A percentile compares a stretch with the other conserved stretches of the same genome.
Evolutionary conservation across 1,140 invertebrate species (phyloP).

Genomic region (Euschistus heros): DNA sequence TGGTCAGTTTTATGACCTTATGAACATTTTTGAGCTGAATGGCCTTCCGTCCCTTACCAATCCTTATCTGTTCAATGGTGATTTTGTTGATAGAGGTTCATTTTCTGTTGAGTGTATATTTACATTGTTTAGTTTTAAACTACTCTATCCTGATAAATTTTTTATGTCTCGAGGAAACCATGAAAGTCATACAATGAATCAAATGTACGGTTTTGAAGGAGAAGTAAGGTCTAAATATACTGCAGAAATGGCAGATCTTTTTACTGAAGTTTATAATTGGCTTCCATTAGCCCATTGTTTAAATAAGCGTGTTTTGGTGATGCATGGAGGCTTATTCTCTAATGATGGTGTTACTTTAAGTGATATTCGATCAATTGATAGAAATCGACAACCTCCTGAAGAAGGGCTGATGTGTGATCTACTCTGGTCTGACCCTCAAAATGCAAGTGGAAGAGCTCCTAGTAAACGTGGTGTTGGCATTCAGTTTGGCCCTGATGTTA

Average conservation of each 20-base stretch:
- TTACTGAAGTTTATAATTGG: constrained; percentile 98
- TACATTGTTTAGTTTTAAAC: constrained; percentile 91
- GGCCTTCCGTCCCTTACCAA: constrained; percentile 88
- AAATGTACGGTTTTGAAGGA: constrained; percentile 98
- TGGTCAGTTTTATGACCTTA: constrained; percentile 96
- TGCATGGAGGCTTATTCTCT: constrained; percentile 91
- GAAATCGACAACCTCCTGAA: constrained; percentile 94
- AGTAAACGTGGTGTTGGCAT: constrained; percentile 96
- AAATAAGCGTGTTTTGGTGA: constrained; percentile 81
- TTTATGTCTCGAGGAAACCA: constrained; percentile 98
- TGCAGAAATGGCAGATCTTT: constrained; percentile 87
- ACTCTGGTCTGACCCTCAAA: constrained; percentile 96
- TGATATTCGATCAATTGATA: constrained; percentile 76
- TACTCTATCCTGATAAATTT: constrained; percentile 94
- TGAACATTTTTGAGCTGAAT: constrained; percentile 97
- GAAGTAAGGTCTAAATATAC: constrained; percentile 95
- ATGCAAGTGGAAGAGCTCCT: constrained; percentile 67
- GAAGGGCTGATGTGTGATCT: constrained; percentile 96
- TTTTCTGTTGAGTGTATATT: constrained; percentile 99
- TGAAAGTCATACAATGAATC: constrained; percentile 96
- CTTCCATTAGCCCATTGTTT: constrained; percentile 92
- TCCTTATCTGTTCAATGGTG: constrained; percentile 97
- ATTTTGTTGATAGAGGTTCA: constrained; percentile 98
- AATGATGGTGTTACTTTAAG: constrained; percentile 81
- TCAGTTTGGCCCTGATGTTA: constrained; percentile 98